Percentiles rank a stretch among this genome's conserved stretches.
phyloP scores from a whole-genome alignment of 2,888 invertebrate genomes.

The Tenthredo mesomela region DNA sequence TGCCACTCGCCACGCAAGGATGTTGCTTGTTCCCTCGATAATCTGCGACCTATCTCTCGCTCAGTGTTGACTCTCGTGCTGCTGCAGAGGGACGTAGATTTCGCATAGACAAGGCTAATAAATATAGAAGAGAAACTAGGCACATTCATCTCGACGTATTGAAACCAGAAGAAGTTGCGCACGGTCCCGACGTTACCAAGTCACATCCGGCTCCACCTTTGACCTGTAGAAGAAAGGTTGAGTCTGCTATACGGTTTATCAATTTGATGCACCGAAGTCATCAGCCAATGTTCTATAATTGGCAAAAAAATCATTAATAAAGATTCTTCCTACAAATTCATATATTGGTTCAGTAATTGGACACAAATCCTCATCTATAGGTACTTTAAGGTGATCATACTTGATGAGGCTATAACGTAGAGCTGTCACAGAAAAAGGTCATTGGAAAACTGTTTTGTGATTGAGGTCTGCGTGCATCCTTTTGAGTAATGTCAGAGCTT shows the following conservation, averaged over 20 bases:
- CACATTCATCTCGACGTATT: conserved; percentile 34
- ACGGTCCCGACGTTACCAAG: background rate
- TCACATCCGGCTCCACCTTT: conserved; percentile 25
- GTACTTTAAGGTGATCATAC: no score
- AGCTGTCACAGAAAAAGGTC: background rate
- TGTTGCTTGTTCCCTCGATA: conserved; percentile 42
- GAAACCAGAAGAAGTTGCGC: conserved; percentile 31
- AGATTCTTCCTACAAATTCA: background rate
- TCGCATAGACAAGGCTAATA: conserved; percentile 42
- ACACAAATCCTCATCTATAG: no score
- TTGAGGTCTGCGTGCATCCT: background rate
- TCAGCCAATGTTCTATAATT: background rate
- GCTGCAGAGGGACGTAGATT: conserved; percentile 26
- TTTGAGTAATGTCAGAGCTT: background rate
- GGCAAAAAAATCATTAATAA: background rate
- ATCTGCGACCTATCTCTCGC: conserved; percentile 39
- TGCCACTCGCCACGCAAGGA: conserved; percentile 28
- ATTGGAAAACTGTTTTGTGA: background rate
- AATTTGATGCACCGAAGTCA: background rate
- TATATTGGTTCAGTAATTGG: background rate
- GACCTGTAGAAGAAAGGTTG: background rate
- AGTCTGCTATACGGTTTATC: background rate
- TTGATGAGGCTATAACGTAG: no score
- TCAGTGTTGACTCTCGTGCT: conserved; percentile 41
- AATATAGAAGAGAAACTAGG: conserved; percentile 42